Evolutionary conservation across 2,797 vertebrate species (phyloP), one percentile per base, ranked within the genome.

Genomic region (Eupleurogrammus muticus): DNA sequence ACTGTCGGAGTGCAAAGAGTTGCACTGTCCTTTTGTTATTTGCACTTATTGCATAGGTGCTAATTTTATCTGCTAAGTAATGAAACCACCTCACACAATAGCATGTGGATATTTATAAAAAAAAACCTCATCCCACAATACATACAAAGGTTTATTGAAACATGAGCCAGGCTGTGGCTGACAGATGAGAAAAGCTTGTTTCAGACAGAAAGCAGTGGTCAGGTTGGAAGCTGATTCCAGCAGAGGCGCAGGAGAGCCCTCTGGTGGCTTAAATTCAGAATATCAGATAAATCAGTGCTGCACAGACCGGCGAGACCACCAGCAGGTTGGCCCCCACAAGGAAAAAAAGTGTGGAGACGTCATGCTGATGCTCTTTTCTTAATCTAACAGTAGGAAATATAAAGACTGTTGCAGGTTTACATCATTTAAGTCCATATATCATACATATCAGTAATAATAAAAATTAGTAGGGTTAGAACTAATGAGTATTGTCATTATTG

Each of bases 221-320:
- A 34, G 9, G 49, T 56, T 19, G 44, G 36, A 19, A 11, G 59
- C 66, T 48, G 65, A 65, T 54, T 58, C 28, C 35, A 58, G 38
- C 13, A 9, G 34, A 82, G 72, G 83, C 72, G 80, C 63, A 56
- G 9, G 54, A 36, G 62, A 44, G 78, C 40, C 84, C 78, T 84
- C 91, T 89, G 60, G 73, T 88, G 91, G 85, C 32, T 3, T 16
- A 9, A 60, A 46, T 46, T 58, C 35, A 67, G 14, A 60, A 76
- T 20, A 36, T 16, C 10, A 7, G 51, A 56, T 52, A 50, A 0
- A 1, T 40, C 59, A 20, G 20, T n/a, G 16, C 47, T 23, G 14
- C 54, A 40, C 9, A 8, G 32, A 51, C 44, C 59, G 51, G 49
- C 32, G 9, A 1, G 53, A 38, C 19, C n/a, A 50, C 9, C 50